A percentile compares a stretch with the other conserved stretches of the same genome.
Evolutionary conservation across 2,797 vertebrate genomes (phyloP).

Genomic region (Botia almorhae): DNA sequence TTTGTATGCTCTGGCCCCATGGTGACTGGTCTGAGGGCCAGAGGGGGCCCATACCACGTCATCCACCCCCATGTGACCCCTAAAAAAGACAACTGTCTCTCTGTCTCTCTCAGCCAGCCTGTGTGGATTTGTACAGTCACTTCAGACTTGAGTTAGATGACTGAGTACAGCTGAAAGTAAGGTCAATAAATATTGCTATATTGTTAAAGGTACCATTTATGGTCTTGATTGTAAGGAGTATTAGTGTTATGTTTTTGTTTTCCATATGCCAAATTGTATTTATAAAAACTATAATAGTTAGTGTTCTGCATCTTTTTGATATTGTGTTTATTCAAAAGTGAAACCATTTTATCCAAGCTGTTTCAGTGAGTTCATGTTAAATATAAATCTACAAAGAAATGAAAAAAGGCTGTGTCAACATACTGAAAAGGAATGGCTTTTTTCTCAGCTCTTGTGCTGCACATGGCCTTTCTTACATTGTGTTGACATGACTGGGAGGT

Average conservation of each 20-base stretch:
- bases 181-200: not conserved
- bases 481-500: not conserved
- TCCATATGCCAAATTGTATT: not conserved
- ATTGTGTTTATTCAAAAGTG: not conserved
- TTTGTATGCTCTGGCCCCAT: constrained; percentile 13
- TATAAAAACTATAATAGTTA: not conserved
- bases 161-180: constrained; percentile 3
- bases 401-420: constrained; percentile 14
- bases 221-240: not conserved
- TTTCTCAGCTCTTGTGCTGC: constrained; percentile 4
- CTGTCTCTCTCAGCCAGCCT: constrained; percentile 81
- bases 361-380: not conserved
- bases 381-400: constrained; percentile 4
- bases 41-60: constrained; percentile 27
- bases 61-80: constrained; percentile 35
- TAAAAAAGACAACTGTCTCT: constrained; percentile 54
- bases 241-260: not conserved
- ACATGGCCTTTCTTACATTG: constrained; percentile 19
- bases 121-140: constrained; percentile 88
- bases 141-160: constrained; percentile 89
- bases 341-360: not conserved
- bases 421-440: not conserved
- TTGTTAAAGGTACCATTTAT: not conserved
- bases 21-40: constrained; percentile 41
- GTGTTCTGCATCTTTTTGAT: not conserved